Evolutionary conservation across 2,888 invertebrate species (phyloP).

Genomic region (Eilema caniola): DNA sequence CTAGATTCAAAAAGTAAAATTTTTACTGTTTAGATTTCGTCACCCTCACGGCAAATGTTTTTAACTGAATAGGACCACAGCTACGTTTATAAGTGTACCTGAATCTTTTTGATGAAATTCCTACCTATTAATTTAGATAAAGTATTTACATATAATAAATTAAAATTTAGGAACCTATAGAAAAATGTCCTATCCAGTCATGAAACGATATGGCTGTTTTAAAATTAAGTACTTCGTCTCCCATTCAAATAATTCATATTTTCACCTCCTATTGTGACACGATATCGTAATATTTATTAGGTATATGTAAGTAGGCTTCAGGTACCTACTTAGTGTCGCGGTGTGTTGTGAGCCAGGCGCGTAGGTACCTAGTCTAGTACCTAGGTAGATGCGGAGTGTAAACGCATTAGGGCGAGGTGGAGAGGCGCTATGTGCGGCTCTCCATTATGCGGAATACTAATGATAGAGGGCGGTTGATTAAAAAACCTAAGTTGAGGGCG

Average conservation of each 20-base stretch:
- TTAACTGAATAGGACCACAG: neutral
- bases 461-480: constrained; percentile 84
- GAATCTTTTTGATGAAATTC: neutral
- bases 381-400: constrained; percentile 34
- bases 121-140: no score
- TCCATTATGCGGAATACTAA: constrained; percentile 83
- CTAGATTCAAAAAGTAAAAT: neutral
- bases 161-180: no score
- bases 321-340: neutral
- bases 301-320: neutral
- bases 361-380: no score
- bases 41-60: no score
- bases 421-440: constrained; percentile 43
- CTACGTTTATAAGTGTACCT: neutral
- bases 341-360: neutral
- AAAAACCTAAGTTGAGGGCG: constrained; percentile 80
- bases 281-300: neutral
- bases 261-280: neutral
- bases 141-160: no score
- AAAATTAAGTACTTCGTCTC: neutral
- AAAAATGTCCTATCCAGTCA: neutral
- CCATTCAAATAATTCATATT: no score
- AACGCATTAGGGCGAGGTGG: constrained; percentile 40
- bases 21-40: neutral
- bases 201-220: neutral